phyloP scores from a whole-genome alignment of 2,797 vertebrate species.

The Falco naumanni region DNA sequence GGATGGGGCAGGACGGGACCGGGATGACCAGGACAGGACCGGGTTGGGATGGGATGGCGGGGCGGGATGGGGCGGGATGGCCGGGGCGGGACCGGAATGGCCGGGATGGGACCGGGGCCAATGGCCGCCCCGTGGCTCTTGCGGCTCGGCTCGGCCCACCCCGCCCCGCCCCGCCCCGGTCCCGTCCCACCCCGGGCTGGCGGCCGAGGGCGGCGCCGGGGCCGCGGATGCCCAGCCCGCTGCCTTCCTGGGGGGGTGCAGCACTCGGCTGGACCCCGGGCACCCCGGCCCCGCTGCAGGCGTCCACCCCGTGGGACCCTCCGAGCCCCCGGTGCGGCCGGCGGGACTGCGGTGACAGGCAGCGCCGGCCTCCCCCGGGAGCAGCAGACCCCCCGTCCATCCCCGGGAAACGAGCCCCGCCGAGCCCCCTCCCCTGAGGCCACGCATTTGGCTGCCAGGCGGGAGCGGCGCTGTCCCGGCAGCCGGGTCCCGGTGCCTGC shows the following conservation, averaged over 20 bases:
- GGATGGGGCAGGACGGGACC: no score
- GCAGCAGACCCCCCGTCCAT: neutral
- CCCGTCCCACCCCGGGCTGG: neutral
- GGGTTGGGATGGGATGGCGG: no score
- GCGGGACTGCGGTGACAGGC: neutral
- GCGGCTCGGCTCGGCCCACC: neutral
- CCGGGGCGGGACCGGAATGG: no score
- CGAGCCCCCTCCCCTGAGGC: neutral
- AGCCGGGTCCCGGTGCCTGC: neutral
- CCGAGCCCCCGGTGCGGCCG: neutral
- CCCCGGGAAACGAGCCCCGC: neutral
- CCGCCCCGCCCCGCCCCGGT: neutral
- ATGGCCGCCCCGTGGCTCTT: neutral
- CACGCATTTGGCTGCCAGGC: neutral
- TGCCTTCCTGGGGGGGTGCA: neutral
- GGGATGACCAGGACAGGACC: no score
- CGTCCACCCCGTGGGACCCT: neutral
- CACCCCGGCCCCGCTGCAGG: neutral
- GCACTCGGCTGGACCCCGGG: neutral
- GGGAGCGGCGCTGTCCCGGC: neutral
- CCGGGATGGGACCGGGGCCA: no score
- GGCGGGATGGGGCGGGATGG: no score
- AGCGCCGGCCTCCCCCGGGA: neutral
- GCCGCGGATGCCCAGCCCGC: neutral
- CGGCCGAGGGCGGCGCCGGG: neutral